Evolutionary conservation across 1,140 invertebrate species (phyloP), one percentile per base, ranked within the genome.

Genomic region (Caenorhabditis tropicalis): DNA sequence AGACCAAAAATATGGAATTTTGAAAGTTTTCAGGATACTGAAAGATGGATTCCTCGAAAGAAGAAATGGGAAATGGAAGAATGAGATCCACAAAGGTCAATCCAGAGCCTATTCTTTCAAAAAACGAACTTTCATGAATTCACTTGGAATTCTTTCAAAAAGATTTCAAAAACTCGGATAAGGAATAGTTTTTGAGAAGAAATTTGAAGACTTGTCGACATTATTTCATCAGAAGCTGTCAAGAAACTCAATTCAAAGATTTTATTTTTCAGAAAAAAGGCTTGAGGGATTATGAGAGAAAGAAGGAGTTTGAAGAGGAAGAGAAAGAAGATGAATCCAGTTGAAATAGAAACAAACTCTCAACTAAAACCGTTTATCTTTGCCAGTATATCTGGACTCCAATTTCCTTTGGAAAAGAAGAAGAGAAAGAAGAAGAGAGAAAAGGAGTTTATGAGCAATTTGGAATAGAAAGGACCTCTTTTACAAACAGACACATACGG

Each of bases 361-460:
- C 6, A 43, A 43, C 65, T 29, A 43, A 74, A 74, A 74, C 65
- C 65, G 65, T 74, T 43, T 43, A 74, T 74, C 33, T 74, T 9
- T 7, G 24, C n/a, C 36, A 74, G 27, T 74, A 74, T 74, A 43
- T 74, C 65, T 74, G 36, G 65, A 74, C 65, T 74, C 65, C 65
- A 74, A 74, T 74, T 74, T 74, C 36, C 65, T n/a, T n/a, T n/a
- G 36, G 7, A 74, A 74, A 74, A 65, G 58, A 74, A 74, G 33
- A 7, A 10, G 12, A 33, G 10, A 74, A 29, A 43, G 16, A n/a
- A 16, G 58, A 43, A n/a, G n/a, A n/a, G n/a, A n/a, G n/a, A n/a
- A n/a, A n/a, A 24, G 12, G 65, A 74, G 65, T 74, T 74, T 74
- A 74, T 74, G 65, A 74, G 65, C 65, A 74, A 74, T 74, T 74